A percentile compares a stretch with the other conserved stretches of the same genome.
Evolutionary conservation across 1,140 invertebrate species (phyloP).

Genomic region (Archivesica marissinica): DNA sequence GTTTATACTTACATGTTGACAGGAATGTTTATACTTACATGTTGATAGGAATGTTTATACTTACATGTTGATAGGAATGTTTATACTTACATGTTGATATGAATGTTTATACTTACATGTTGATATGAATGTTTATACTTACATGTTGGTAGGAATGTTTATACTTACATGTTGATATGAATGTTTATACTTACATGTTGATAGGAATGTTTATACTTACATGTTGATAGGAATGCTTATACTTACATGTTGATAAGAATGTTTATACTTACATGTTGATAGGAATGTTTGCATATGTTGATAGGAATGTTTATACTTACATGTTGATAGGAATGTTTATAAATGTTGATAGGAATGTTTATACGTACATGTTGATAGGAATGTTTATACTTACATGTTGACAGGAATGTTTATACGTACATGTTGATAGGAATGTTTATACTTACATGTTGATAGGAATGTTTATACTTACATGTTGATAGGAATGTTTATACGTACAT

Average conservation of each 20-base stretch:
- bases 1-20: constrained; percentile 81
- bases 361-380: constrained; percentile 82
- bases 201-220: constrained; percentile 81
- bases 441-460: constrained; percentile 83
- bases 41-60: constrained; percentile 81
- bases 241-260: constrained; percentile 82
- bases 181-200: constrained; percentile 82
- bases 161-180: constrained; percentile 82
- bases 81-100: constrained; percentile 82
- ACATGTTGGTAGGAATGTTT: constrained; percentile 82
- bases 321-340: constrained; percentile 81
- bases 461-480: constrained; percentile 81
- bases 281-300: constrained; percentile 78
- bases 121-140: constrained; percentile 80
- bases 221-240: constrained; percentile 81
- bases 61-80: constrained; percentile 82
- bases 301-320: too few relatives aligned
- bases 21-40: constrained; percentile 80
- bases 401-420: constrained; percentile 80
- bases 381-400: constrained; percentile 82
- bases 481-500: constrained; percentile 80
- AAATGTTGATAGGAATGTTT: too few relatives aligned
- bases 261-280: constrained; percentile 81
- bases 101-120: constrained; percentile 81
- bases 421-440: constrained; percentile 81